A percentile compares a stretch with the other conserved stretches of the same genome.
Conservation (phyloP, 2,888 invertebrate genomes). For the Cremastinae sp. region DNA sequence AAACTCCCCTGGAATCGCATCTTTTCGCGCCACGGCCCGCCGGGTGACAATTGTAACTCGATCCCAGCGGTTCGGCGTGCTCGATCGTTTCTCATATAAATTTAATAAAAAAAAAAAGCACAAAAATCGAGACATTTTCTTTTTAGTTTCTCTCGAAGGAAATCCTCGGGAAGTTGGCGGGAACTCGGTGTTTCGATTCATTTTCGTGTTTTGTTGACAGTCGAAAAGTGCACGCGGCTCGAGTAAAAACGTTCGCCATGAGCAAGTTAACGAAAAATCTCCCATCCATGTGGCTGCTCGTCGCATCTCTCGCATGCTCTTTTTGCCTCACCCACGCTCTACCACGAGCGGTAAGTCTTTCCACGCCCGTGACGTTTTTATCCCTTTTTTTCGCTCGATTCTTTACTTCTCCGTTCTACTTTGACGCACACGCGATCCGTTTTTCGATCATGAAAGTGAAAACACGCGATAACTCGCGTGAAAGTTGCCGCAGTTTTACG, state of each 20-base stretch:
- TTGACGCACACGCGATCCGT: slow-evolving; percentile 5
- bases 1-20: slow-evolving; percentile 74
- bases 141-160: not conserved
- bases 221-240: slow-evolving; percentile 41
- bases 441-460: slow-evolving; percentile 49
- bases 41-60: slow-evolving; percentile 42
- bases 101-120: not conserved
- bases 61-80: slow-evolving; percentile 1
- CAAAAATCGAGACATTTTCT: not conserved
- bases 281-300: slow-evolving; percentile 37
- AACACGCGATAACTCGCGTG: slow-evolving; percentile 41
- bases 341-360: slow-evolving; percentile 71
- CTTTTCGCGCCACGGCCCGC: slow-evolving; percentile 70
- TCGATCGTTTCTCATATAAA: no score
- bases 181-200: slow-evolving; percentile 18
- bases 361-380: not conserved
- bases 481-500: slow-evolving; percentile 38
- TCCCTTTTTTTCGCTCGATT: not conserved
- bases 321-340: slow-evolving; percentile 57
- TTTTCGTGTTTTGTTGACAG: slow-evolving; percentile 33
- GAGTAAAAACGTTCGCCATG: slow-evolving; percentile 14
- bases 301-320: slow-evolving; percentile 30
- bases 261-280: slow-evolving; percentile 5
- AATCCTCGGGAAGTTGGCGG: not conserved
- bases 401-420: not conserved